phyloP scores from a whole-genome alignment of 2,797 vertebrate species.

The Pitangus sulphuratus region DNA sequence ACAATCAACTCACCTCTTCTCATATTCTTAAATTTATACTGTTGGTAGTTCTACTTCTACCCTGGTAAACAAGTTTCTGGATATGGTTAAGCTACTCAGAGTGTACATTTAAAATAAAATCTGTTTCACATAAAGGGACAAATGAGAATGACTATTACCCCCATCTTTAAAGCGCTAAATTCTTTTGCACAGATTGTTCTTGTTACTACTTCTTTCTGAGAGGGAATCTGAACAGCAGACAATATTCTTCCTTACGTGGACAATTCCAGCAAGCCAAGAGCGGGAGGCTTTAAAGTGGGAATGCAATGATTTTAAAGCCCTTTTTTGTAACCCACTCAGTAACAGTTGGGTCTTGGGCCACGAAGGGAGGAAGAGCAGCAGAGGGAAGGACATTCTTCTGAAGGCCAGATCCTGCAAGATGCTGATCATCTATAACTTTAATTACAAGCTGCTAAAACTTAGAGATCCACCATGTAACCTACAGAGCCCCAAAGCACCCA shows the following conservation, averaged over 20 bases:
- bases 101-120: constrained; percentile 75
- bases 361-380: background rate
- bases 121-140: constrained; percentile 82
- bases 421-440: background rate
- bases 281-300: constrained; percentile 7
- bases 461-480: rapidly evolving
- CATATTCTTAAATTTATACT: background rate
- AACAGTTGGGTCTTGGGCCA: background rate
- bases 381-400: background rate
- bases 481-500: background rate
- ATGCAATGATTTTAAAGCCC: background rate
- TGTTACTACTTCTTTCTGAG: constrained; percentile 69
- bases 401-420: background rate
- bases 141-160: constrained; percentile 75
- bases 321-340: background rate
- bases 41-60: background rate
- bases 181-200: constrained; percentile 79
- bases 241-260: constrained; percentile 51
- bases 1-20: constrained; percentile 37
- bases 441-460: background rate
- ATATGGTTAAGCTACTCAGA: constrained; percentile 68
- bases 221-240: constrained; percentile 55
- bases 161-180: constrained; percentile 75
- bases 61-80: constrained; percentile 66
- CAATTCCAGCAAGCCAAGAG: constrained; percentile 8